Evolutionary conservation across 2,113 vertebrate species (phyloP).

Genomic region (Kobus ellipsiprymnus): DNA sequence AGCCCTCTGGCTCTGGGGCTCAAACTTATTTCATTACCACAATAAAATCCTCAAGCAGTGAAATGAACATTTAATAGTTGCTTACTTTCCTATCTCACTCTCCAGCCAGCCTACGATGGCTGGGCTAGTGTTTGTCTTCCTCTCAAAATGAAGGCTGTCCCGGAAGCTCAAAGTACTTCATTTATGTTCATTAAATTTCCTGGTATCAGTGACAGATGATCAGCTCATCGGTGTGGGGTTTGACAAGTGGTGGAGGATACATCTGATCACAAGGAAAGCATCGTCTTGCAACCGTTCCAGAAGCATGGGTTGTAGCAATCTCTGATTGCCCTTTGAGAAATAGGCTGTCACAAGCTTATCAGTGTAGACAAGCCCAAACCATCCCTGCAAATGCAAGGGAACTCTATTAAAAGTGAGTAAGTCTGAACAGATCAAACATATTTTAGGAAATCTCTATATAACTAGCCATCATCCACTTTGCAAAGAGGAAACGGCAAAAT

Average conservation of each 20-base stretch:
- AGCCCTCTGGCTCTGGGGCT: neutral
- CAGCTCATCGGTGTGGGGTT: neutral
- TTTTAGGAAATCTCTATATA: neutral
- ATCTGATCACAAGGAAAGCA: neutral
- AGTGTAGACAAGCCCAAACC: neutral
- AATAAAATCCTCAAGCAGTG: neutral
- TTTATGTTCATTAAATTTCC: slow-evolving; percentile 45
- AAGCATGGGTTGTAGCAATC: neutral
- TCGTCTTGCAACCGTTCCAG: neutral
- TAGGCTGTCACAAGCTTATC: neutral
- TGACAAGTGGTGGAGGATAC: neutral
- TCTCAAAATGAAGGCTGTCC: neutral
- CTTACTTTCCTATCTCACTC: neutral
- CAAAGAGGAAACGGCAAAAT: neutral
- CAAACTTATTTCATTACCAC: neutral
- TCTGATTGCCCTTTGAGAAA: neutral
- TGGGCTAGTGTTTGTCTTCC: neutral
- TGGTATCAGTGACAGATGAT: neutral
- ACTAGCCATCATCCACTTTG: neutral
- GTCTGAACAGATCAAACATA: neutral
- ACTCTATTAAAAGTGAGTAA: neutral
- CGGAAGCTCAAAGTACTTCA: slow-evolving; percentile 1
- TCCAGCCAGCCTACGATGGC: neutral
- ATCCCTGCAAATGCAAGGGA: neutral
- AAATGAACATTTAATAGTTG: neutral